These are phyloP conservation scores for Cancer borealis DNA, from an alignment of 2,888 invertebrate genomes.

Conservation along the genomic window DNA sequence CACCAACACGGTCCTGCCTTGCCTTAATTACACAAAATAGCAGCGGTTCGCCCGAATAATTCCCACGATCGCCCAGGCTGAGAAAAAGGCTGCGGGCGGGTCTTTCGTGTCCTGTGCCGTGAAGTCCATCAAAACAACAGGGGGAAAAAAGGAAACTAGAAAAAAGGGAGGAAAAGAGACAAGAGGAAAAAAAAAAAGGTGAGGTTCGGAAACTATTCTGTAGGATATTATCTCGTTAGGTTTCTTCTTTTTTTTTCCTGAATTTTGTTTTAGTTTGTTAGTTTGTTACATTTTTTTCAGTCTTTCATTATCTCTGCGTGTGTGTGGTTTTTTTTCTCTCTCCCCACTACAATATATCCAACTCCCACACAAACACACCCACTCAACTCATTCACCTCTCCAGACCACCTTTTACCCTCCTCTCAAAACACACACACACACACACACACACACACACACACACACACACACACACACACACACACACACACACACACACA, in stretches of 20 bases:
- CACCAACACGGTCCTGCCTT: constrained; percentile 21
- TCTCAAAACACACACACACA: not conserved
- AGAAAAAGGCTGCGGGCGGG: not conserved
- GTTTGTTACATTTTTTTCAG: not conserved
- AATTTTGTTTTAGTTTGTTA: not conserved
- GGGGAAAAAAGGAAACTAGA: not conserved
- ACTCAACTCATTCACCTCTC: not conserved
- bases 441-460: constrained; percentile 20
- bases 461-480: constrained; percentile 20
- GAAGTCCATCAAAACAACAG: not conserved
- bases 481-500: constrained; percentile 4
- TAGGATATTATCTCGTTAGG: not conserved
- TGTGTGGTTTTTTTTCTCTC: not conserved
- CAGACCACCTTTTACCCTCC: not conserved
- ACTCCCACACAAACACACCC: not conserved
- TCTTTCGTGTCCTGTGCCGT: not conserved
- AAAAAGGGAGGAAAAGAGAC: not conserved
- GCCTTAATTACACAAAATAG: not conserved
- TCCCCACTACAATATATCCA: too few species aligned
- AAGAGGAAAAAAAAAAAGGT: not conserved
- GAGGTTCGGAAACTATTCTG: not conserved
- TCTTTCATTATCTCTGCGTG: not conserved
- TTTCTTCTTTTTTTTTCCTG: not conserved
- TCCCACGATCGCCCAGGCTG: not conserved
- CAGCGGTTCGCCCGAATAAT: not conserved